phyloP scores from a whole-genome alignment of 92 coral and sea anemone genomes.

The Actinostola sp. region DNA sequence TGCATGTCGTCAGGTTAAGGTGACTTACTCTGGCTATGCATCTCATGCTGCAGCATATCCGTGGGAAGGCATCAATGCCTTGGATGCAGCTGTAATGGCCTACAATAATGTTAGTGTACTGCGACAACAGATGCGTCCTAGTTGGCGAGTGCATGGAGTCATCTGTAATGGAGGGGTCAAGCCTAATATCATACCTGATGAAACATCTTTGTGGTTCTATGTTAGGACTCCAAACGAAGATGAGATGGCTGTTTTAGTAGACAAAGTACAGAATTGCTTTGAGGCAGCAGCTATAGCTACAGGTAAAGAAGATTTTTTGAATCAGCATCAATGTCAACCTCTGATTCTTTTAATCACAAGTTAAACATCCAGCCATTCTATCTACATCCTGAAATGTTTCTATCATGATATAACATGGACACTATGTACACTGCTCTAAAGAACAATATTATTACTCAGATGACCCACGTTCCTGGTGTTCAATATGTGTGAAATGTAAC shows the following conservation, averaged over 20 bases:
- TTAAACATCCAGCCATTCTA: too few species aligned
- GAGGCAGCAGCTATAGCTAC: constrained; percentile 87
- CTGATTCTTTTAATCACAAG: too few species aligned
- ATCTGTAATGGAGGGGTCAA: constrained; percentile 86
- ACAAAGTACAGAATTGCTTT: constrained; percentile 71
- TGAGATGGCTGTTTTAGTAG: constrained; percentile 64
- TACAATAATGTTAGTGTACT: constrained; percentile 79
- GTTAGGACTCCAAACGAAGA: constrained; percentile 76
- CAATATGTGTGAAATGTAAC: too few species aligned
- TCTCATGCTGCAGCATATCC: constrained; percentile 96
- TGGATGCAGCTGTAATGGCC: constrained; percentile 95
- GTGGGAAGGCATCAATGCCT: constrained; percentile 93
- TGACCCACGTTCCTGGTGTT: too few species aligned
- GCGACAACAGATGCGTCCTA: constrained; percentile 93
- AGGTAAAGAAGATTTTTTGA: constrained; percentile 57
- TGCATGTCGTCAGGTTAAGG: constrained; percentile 60
- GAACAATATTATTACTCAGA: too few species aligned
- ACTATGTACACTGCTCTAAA: too few species aligned
- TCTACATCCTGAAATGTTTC: too few species aligned
- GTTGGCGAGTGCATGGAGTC: constrained; percentile 94
- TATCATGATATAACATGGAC: too few species aligned
- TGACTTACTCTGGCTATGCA: constrained; percentile 72
- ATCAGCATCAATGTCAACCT: too few species aligned
- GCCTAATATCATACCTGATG: constrained; percentile 88
- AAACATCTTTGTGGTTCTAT: constrained; percentile 61